A percentile compares a stretch with the other conserved stretches of the same genome.
Conservation (phyloP, 2,888 invertebrate genomes). For the Ptilodon capucinus region DNA sequence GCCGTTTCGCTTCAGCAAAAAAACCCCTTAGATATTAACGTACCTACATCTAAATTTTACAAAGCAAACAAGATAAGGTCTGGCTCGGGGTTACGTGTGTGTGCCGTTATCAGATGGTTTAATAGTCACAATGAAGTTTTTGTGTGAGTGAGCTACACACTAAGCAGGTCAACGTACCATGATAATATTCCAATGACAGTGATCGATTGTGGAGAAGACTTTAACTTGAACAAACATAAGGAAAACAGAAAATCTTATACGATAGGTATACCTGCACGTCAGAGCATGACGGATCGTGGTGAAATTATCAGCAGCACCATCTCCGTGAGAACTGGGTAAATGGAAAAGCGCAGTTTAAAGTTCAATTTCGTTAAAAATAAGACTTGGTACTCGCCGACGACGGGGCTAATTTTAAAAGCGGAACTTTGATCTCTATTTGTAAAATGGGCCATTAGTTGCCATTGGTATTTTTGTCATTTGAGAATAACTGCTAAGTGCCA, state of each 20-base stretch:
- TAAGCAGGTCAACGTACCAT: conserved; percentile 72
- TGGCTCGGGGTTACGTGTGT: conserved; percentile 44
- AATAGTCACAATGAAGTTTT: conserved; percentile 44
- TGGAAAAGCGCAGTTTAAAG: neutral
- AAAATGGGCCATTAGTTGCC: neutral
- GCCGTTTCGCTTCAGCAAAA: neutral
- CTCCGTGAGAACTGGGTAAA: conserved; percentile 1
- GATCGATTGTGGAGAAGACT: conserved; percentile 75
- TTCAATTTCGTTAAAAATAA: neutral
- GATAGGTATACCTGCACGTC: conserved; percentile 56
- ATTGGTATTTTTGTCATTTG: neutral
- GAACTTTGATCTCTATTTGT: neutral
- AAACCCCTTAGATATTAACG: neutral
- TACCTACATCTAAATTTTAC: conserved; percentile 43
- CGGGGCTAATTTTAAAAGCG: neutral
- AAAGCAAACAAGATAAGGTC: conserved; percentile 67
- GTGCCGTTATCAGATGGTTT: conserved; percentile 59
- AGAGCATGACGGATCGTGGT: conserved; percentile 54
- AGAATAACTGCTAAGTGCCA: neutral
- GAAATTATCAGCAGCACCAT: conserved; percentile 30
- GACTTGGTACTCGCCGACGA: neutral
- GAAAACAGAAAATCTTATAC: conserved; percentile 55
- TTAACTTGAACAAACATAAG: conserved; percentile 69
- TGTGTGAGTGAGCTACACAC: conserved; percentile 56
- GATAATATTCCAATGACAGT: conserved; percentile 72